A percentile compares a stretch with the other conserved stretches of the same genome.
Evolutionary conservation across 2,797 vertebrate species (phyloP).

Genomic region (Galago senegalensis): DNA sequence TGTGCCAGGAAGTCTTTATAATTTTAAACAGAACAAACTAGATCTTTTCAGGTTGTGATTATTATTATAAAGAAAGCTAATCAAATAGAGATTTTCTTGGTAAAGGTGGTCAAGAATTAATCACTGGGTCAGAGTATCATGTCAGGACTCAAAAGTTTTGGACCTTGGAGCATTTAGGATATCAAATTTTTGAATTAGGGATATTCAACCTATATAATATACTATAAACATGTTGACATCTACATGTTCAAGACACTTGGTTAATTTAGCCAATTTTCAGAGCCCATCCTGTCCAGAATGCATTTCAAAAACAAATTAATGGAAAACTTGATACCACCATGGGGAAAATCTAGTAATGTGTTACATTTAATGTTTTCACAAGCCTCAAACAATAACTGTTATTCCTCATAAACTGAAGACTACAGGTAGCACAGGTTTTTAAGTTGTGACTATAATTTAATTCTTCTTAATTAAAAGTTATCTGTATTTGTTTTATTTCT

Average conservation of each 20-base stretch:
- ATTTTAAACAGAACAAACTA: neutral
- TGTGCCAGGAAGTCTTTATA: neutral
- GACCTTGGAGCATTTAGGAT: neutral
- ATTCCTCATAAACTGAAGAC: slow-evolving; percentile 40
- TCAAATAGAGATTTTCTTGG: neutral
- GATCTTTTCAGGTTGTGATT: neutral
- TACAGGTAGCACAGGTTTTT: neutral
- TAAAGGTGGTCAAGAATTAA: neutral
- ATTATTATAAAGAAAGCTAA: neutral
- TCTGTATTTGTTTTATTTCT: neutral
- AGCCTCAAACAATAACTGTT: neutral
- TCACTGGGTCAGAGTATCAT: neutral
- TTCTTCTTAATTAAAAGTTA: neutral
- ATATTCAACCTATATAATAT: neutral
- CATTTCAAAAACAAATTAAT: slow-evolving; percentile 70
- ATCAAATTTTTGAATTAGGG: neutral
- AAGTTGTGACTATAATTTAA: slow-evolving; percentile 40
- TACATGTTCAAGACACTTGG: neutral
- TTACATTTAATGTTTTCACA: neutral
- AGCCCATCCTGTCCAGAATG: neutral
- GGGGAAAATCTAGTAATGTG: neutral
- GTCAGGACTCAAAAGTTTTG: neutral
- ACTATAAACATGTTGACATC: slow-evolving; percentile 39
- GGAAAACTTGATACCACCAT: neutral
- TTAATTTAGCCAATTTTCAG: slow-evolving; percentile 70